phyloP scores from a whole-genome alignment of 2,888 invertebrate species.

The Meta bourneti region DNA sequence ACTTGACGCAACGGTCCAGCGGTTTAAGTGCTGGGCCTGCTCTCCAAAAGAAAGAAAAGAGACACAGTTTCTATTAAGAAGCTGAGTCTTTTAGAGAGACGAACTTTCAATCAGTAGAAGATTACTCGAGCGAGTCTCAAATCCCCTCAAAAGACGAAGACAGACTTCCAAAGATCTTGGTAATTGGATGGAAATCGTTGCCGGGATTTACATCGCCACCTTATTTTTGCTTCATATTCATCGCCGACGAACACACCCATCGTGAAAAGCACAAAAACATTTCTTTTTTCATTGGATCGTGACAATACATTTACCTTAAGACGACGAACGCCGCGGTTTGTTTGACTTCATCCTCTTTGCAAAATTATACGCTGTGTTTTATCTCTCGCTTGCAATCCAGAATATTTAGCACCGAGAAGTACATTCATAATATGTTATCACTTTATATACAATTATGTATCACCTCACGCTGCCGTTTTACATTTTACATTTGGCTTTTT shows the following conservation, averaged over 20 bases:
- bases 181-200: slow-evolving; percentile 73
- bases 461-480: too few species aligned
- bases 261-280: slow-evolving; percentile 15
- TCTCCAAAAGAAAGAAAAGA: slow-evolving; percentile 45
- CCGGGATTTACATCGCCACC: slow-evolving; percentile 64
- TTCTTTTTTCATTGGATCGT: slow-evolving; percentile 30
- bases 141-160: slow-evolving; percentile 59
- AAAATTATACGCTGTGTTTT: not conserved
- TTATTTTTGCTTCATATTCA: slow-evolving; percentile 47
- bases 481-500: too few species aligned
- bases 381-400: not conserved
- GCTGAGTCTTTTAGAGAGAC: slow-evolving; percentile 73
- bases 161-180: slow-evolving; percentile 69
- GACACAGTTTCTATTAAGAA: slow-evolving; percentile 74
- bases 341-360: not conserved
- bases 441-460: too few species aligned
- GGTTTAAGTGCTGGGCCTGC: slow-evolving; percentile 69
- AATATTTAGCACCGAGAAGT: too few species aligned
- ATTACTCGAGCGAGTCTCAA: slow-evolving; percentile 59
- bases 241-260: slow-evolving; percentile 17
- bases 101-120: slow-evolving; percentile 74
- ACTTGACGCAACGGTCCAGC: slow-evolving; percentile 65
- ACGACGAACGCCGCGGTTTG: not conserved
- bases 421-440: too few species aligned
- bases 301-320: slow-evolving; percentile 59